Evolutionary conservation across 2,888 invertebrate species (phyloP).

Genomic region (Marasmarcha lunaedactyla): DNA sequence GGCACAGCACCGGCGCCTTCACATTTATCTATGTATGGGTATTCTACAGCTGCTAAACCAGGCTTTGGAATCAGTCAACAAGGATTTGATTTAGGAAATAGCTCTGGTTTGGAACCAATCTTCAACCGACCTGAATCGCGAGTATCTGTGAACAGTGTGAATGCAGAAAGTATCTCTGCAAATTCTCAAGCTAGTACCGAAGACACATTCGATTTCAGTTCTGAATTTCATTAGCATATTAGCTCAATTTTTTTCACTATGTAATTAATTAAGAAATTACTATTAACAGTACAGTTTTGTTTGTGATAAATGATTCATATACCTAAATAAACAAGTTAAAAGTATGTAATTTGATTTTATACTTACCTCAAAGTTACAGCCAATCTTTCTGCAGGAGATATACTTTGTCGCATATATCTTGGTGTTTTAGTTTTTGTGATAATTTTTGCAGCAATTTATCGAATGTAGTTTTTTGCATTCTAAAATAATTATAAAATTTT

Average conservation of each 20-base stretch:
- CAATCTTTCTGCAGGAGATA: conserved; percentile 18
- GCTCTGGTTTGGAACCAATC: conserved; percentile 18
- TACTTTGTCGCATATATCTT: conserved; percentile 18
- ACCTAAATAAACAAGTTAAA: conserved; percentile 16
- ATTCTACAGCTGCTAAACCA: conserved; percentile 18
- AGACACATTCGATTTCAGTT: conserved; percentile 19
- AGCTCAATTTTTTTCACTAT: conserved; percentile 16
- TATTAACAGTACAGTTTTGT: conserved; percentile 15
- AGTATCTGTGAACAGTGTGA: conserved; percentile 18
- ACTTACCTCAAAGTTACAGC: conserved; percentile 18
- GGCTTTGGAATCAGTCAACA: conserved; percentile 18
- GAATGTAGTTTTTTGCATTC: conserved; percentile 15
- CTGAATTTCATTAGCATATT: conserved; percentile 17
- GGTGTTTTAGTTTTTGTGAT: conserved; percentile 16
- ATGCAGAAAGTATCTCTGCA: conserved; percentile 18
- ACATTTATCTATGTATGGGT: conserved; percentile 18
- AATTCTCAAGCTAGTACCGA: conserved; percentile 18
- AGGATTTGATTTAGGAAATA: conserved; percentile 18
- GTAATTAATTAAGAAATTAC: conserved; percentile 16
- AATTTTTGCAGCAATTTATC: conserved; percentile 14
- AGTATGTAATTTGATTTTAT: conserved; percentile 17
- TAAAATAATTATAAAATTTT: conserved; percentile 15
- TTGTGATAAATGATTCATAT: conserved; percentile 16
- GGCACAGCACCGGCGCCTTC: conserved; percentile 18
- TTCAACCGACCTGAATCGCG: conserved; percentile 18